phyloP scores from a whole-genome alignment of 2,888 invertebrate genomes.

The Nymphalis c-album region DNA sequence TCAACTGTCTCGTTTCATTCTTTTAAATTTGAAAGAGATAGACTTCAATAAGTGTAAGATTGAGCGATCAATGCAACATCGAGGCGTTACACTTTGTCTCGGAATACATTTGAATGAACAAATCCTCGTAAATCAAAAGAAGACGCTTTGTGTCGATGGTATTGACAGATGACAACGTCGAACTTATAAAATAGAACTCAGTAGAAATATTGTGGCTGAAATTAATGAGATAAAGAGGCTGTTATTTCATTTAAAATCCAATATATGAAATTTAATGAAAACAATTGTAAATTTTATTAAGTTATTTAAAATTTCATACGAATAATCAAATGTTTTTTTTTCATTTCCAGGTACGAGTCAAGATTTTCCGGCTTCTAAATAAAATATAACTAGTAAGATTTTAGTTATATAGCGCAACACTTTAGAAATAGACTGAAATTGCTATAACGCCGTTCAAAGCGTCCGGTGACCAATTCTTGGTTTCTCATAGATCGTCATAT shows the following conservation, averaged over 20 bases:
- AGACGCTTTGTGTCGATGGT: conserved; percentile 26
- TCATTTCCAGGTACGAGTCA: conserved; percentile 51
- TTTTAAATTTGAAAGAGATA: conserved; percentile 47
- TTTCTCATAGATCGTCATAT: conserved; percentile 50
- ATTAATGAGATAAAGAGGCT: too few relatives aligned
- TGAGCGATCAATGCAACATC: conserved; percentile 43
- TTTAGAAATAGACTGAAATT: conserved; percentile 51
- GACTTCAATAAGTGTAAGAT: conserved; percentile 41
- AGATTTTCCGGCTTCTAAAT: conserved; percentile 8
- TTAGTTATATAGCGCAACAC: conserved; percentile 37
- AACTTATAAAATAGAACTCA: not conserved
- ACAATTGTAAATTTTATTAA: not conserved
- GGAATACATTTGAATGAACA: conserved; percentile 41
- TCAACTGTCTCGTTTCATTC: conserved; percentile 49
- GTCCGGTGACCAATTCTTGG: conserved; percentile 45
- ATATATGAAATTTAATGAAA: not conserved
- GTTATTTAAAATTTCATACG: not conserved
- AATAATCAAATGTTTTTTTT: conserved; percentile 5
- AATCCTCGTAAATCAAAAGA: conserved; percentile 36
- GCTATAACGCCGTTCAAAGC: conserved; percentile 48
- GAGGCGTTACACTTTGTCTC: conserved; percentile 43
- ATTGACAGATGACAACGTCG: conserved; percentile 7
- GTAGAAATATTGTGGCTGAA: not conserved
- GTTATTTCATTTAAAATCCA: not conserved
- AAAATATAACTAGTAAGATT: conserved; percentile 6